phyloP scores from a whole-genome alignment of 2,797 vertebrate genomes.

The Pangasius mekongensis region DNA sequence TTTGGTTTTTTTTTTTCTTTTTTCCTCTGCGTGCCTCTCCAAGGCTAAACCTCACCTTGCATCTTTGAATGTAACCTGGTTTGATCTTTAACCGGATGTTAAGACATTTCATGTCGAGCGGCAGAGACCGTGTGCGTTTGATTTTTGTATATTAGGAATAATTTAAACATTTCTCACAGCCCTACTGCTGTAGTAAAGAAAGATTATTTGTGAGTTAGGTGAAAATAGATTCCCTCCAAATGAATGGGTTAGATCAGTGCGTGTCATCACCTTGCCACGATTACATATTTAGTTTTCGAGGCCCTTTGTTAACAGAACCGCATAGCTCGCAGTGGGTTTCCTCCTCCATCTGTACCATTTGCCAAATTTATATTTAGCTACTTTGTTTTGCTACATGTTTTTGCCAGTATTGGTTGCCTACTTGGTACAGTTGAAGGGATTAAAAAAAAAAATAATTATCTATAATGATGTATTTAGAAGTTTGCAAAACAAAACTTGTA shows the following conservation, averaged over 20 bases:
- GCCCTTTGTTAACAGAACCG: not conserved
- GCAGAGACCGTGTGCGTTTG: constrained; percentile 26
- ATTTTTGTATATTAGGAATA: constrained; percentile 44
- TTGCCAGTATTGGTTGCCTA: constrained; percentile 55
- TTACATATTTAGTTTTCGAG: constrained; percentile 26
- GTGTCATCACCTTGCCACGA: constrained; percentile 13
- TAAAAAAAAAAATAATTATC: not conserved
- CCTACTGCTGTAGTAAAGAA: constrained; percentile 33
- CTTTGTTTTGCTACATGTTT: constrained; percentile 16
- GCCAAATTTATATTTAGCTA: constrained; percentile 38
- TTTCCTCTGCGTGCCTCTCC: not conserved
- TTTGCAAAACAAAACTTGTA: constrained; percentile 50
- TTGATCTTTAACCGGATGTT: constrained; percentile 39
- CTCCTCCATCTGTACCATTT: constrained; percentile 38
- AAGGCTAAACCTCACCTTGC: constrained; percentile 36
- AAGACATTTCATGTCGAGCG: constrained; percentile 28
- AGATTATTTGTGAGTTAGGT: constrained; percentile 10
- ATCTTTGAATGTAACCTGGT: constrained; percentile 55
- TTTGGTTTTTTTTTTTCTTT: not conserved
- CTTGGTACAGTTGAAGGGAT: constrained; percentile 56
- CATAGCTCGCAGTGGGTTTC: constrained; percentile 30
- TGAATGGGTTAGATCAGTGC: constrained; percentile 12
- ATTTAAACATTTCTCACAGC: constrained; percentile 35
- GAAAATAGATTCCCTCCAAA: constrained; percentile 13
- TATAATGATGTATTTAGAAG: constrained; percentile 46